Base-by-base conservation (phyloP, 2,113 vertebrate species). In the Calyptomena viridis region DNA sequence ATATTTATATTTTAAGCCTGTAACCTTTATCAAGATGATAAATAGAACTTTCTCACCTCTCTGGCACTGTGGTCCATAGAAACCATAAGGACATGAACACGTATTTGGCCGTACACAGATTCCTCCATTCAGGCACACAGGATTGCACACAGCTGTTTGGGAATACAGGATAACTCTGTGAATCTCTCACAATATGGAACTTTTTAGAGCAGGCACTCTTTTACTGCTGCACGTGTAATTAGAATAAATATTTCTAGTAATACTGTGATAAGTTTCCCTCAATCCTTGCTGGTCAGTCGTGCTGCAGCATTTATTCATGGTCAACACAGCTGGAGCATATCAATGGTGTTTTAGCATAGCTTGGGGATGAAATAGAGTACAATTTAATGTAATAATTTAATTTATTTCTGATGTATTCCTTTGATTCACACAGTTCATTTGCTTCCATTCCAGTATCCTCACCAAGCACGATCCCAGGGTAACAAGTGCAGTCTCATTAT, bases 61-160 rank as follows among this genome's bases (percentile, higher is more conserved):
- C 93, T 98, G 98, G 63, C 98, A 99, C 88, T 96, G 97, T 9
- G 74, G 84, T 31, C 98, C 98, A 0, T 96, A 98, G 96, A 98
- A 98, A 56, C 98, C 98, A 37, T 96, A 85, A 68, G 97, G 97
- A 93, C 98, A 98, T 0, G 95, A 97, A 90, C 98, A 99, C 24
- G 27, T 25, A 56, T 97, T 98, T 95, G 98, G 98, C 64, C 87
- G 92, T 67, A 98, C 96, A 28, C 98, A 98, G 58, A 94, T 40
- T 19, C 98, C 98, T 16, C 97, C 97, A 7, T 98, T 99, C 95
- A 98, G 97, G 96, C 98, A 98, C 87, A 98, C 95, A 2, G 98
- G 98, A 35, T 89, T 98, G 97, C 98, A 99, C 31, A 99, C 90
- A 30, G 98, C 98, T 99, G 94, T 23, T n/a, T 52, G 75, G 53